These are phyloP conservation scores for Drosophila austrosaltans DNA, from an alignment of 2,888 invertebrate species.

Conservation along the genomic window DNA sequence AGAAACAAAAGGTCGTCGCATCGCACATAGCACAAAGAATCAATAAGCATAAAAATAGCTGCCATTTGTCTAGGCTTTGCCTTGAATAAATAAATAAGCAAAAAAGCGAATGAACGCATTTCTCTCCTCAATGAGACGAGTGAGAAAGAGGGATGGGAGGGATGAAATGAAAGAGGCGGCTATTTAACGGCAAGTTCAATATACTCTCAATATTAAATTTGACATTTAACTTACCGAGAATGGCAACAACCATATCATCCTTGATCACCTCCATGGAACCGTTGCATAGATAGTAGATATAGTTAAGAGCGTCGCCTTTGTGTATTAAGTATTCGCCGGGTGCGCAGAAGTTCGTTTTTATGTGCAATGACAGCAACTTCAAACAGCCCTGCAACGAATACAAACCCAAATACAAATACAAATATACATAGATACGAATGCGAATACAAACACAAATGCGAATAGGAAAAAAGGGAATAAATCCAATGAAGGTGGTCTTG, in stretches of 20 bases:
- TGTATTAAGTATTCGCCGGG: slow-evolving; percentile 97
- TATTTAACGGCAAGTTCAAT: slow-evolving; percentile 57
- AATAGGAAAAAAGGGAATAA: background rate
- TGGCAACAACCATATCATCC: slow-evolving; percentile 98
- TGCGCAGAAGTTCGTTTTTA: slow-evolving; percentile 97
- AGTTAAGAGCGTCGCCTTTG: slow-evolving; percentile 96
- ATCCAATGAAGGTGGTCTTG: slow-evolving; percentile 2
- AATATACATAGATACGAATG: background rate
- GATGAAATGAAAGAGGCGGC: too few relatives aligned
- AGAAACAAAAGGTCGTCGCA: slow-evolving; percentile 21
- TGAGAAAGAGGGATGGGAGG: slow-evolving; percentile 21
- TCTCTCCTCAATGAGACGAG: background rate
- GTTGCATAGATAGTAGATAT: slow-evolving; percentile 97
- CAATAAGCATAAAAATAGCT: slow-evolving; percentile 78
- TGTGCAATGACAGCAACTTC: slow-evolving; percentile 95
- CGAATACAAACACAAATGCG: background rate
- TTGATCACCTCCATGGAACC: slow-evolving; percentile 99
- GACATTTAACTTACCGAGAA: slow-evolving; percentile 89
- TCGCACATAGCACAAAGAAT: slow-evolving; percentile 51
- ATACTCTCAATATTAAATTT: slow-evolving; percentile 42
- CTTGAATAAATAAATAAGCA: slow-evolving; percentile 68
- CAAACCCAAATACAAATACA: slow-evolving; percentile 3
- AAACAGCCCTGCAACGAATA: slow-evolving; percentile 88
- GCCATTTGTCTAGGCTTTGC: slow-evolving; percentile 70
- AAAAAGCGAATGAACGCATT: slow-evolving; percentile 63